Conservation (phyloP, 2,888 invertebrate species). For the Cynaeus angustus region DNA sequence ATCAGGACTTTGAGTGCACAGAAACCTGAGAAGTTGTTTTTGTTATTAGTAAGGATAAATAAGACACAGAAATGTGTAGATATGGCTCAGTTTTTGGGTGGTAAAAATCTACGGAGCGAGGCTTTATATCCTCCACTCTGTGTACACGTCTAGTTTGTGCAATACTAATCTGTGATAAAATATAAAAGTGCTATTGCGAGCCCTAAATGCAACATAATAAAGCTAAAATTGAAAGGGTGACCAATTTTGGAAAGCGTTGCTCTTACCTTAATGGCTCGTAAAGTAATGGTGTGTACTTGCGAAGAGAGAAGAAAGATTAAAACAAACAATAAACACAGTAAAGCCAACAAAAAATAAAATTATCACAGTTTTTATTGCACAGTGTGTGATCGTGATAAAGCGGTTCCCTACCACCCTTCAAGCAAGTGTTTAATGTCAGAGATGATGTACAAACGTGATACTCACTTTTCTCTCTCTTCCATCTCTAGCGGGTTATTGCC, state of each 20-base stretch:
- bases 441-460: conserved; percentile 61
- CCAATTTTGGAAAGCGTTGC: conserved; percentile 33
- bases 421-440: conserved; percentile 35
- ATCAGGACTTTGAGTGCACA: conserved; percentile 72
- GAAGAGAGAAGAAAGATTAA: conserved; percentile 47
- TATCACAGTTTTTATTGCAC: conserved; percentile 69
- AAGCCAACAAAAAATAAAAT: conserved; percentile 53
- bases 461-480: conserved; percentile 92
- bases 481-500: conserved; percentile 87
- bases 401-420: conserved; percentile 42
- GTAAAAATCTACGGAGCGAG: background rate
- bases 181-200: conserved; percentile 30
- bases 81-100: conserved; percentile 38
- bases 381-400: conserved; percentile 47
- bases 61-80: conserved; percentile 17
- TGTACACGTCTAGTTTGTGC: conserved; percentile 56
- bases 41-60: conserved; percentile 36
- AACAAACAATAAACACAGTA: conserved; percentile 49
- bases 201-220: conserved; percentile 39
- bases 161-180: conserved; percentile 65
- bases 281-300: conserved; percentile 51
- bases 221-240: conserved; percentile 33
- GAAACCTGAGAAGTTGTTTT: conserved; percentile 68
- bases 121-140: conserved; percentile 1
- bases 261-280: conserved; percentile 53